Conservation (phyloP, 2,888 invertebrate species). For the Eudemis profundana region DNA sequence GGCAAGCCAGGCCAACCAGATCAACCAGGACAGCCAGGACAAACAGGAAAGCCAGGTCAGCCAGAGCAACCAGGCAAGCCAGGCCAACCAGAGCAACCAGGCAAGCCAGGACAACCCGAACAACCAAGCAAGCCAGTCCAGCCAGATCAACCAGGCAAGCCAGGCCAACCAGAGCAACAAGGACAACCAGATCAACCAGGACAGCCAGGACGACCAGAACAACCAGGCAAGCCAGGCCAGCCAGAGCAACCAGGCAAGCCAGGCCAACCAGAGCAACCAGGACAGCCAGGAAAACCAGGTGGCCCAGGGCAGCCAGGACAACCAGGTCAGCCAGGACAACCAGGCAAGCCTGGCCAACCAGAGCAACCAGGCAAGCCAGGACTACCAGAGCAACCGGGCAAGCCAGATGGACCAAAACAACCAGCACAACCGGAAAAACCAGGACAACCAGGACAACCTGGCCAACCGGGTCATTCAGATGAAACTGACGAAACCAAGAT, state of each 20-base stretch:
- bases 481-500: too few species aligned
- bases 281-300: background rate
- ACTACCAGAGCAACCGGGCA: background rate
- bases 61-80: conserved; percentile 1
- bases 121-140: background rate
- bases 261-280: background rate
- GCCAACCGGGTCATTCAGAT: background rate
- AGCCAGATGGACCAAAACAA: background rate
- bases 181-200: background rate
- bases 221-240: background rate
- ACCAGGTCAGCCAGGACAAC: background rate
- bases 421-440: background rate
- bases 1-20: background rate
- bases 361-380: background rate
- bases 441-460: background rate
- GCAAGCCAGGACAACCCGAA: background rate
- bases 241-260: background rate
- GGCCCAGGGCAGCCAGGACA: background rate
- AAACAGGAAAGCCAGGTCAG: conserved; percentile 17
- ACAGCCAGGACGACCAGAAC: background rate
- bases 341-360: background rate
- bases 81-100: conserved; percentile 1
- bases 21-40: conserved; percentile 1
- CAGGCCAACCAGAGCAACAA: conserved; percentile 9
- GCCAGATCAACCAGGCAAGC: conserved; percentile 2